phyloP scores from a whole-genome alignment of 1,140 invertebrate species.

The Pentalonia nigronervosa region DNA sequence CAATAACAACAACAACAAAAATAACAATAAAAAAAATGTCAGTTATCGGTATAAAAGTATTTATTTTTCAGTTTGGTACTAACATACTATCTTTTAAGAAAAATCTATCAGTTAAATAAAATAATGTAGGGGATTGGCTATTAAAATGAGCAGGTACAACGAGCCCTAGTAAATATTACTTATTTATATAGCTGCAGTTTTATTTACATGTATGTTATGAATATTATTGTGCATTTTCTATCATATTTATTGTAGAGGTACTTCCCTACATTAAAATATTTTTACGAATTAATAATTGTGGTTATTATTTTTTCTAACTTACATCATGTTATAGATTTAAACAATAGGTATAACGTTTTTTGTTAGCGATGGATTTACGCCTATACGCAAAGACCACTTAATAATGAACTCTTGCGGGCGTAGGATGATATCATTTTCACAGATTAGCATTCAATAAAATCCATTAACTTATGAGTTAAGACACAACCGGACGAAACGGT shows the following conservation, averaged over 20 bases:
- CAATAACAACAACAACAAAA: too few species aligned
- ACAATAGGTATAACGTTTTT: background rate
- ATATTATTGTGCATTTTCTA: too few species aligned
- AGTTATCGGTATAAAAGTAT: too few species aligned
- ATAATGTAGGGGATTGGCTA: too few species aligned
- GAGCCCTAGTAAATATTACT: too few species aligned
- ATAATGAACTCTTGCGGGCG: background rate
- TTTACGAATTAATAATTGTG: background rate
- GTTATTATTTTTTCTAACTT: background rate
- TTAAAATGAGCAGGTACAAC: too few species aligned
- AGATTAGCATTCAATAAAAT: slow-evolving; percentile 37
- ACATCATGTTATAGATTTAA: background rate
- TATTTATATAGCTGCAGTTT: too few species aligned
- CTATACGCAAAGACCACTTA: background rate
- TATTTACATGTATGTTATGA: too few species aligned
- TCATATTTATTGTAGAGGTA: background rate
- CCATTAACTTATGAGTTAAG: slow-evolving; percentile 8
- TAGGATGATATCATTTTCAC: slow-evolving; percentile 38
- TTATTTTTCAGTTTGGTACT: too few species aligned
- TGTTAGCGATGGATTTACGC: background rate
- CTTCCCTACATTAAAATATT: background rate
- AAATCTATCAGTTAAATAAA: too few species aligned
- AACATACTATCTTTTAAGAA: too few species aligned
- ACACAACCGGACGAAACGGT: slow-evolving; percentile 8
- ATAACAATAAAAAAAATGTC: too few species aligned